A percentile compares a stretch with the other conserved stretches of the same genome.
Evolutionary conservation across 2,113 vertebrate genomes (phyloP).

Genomic region (Sylvietta virens): DNA sequence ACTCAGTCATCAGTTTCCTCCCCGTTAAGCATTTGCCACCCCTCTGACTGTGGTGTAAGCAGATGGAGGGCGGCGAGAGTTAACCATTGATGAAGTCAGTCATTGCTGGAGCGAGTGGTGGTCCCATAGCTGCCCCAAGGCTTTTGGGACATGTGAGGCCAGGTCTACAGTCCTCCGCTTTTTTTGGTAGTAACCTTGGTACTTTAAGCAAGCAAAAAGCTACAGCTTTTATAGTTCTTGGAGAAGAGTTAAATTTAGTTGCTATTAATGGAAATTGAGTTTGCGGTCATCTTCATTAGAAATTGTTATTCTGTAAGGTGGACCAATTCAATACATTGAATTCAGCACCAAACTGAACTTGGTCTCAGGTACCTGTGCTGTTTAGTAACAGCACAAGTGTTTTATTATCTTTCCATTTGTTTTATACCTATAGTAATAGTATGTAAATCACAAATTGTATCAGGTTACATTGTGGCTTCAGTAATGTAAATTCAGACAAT

Average conservation of each 20-base stretch:
- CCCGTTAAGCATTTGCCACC: background rate
- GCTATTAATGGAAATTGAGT: background rate
- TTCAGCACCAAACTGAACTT: background rate
- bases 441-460: background rate
- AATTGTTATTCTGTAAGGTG: background rate
- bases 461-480: background rate
- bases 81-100: background rate
- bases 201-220: background rate
- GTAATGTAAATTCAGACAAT: background rate
- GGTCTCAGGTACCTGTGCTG: background rate
- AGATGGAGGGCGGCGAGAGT: background rate
- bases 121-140: background rate
- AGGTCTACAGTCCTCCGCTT: background rate
- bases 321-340: rapidly evolving
- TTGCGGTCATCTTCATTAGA: background rate
- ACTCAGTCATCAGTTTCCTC: background rate
- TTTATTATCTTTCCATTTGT: background rate
- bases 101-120: background rate
- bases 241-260: background rate
- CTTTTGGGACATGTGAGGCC: background rate
- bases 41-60: background rate
- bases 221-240: background rate
- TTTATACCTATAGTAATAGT: background rate
- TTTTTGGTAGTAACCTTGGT: background rate
- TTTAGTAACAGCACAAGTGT: background rate